Evolutionary conservation across 2,797 vertebrate genomes (phyloP), one percentile per base, ranked within the genome.

Genomic region (Macroramphosus scolopax): DNA sequence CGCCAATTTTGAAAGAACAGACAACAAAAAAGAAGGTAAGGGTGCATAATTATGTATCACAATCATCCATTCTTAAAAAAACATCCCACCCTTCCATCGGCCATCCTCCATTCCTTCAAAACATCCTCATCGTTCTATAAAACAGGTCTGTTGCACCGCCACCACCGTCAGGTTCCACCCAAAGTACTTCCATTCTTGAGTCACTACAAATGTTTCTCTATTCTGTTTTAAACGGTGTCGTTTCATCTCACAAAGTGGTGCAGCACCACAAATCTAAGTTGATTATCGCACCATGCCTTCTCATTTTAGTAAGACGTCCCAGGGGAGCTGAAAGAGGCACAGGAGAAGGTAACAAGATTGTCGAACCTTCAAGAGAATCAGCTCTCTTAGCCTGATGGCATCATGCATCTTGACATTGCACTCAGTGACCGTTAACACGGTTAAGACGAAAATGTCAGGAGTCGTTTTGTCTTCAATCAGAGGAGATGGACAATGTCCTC

Each of bases 191-290:
- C 63, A 46, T 60, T 68, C 58, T 60, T 56, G 57, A 50, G 41
- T 74, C 48, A 6, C 28, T 44, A 33, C 63, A 60, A 64, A 65
- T 2, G 59, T 67, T 68, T 51, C 25, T 68, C 28, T 57, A 45
- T 47, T 44, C 26, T 28, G 34, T 62, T 55, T 68, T 48, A 28
- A 53, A 59, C 52, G 65, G 39, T 37, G 53, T 80, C 58, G 83
- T 84, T 81, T 89, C 81, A 90, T 90, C 71, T 69, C 42, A 63
- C 80, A 88, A 86, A 90, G 84, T 87, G 84, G 72, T 78, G 71
- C 62, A 80, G 73, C 79, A 67, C 20, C 65, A 38, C 47, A 67
- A 71, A 50, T 63, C 48, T 80, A 88, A 87, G 75, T 88, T 85
- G 78, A 88, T 89, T 88, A 87, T 80, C 6, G 45, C 56, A 57